Evolutionary conservation across 2,113 vertebrate species (phyloP), one percentile per base, ranked within the genome.

Genomic region (Echinops telfairi): DNA sequence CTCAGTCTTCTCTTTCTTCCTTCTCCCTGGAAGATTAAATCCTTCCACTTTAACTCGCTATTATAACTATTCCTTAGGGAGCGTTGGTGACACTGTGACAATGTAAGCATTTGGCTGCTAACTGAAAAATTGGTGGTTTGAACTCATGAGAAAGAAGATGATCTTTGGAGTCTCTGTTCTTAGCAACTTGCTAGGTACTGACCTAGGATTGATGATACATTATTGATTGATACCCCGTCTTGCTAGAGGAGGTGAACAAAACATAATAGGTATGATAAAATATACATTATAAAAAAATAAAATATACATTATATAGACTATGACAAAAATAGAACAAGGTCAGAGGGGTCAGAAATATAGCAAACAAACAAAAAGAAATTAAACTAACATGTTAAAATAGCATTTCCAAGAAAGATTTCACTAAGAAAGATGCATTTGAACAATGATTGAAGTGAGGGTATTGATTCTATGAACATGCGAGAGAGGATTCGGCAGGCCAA

Each of bases 101-200:
- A 1, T n/a, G 29, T 53, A 6, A 53, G 71, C 57, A 17, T 2
- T 57, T 20, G 1, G 36, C 6, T 62, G 60, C 60, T 62, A 4
- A 20, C 60, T 62, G 17, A 62, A 53, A 10, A 53, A 53, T 53
- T 6, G 47, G 47, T 53, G 47, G 47, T 53, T 53, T 53, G 47
- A 62, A 62, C 60, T 20, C 60, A 62, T 17, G 3, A 62, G 60
- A 20, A 23, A 62, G 17, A 62, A 17, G 60, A 84, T 2, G 60
- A 12, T 83, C 11, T 94, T 82, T 43, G 3, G 66, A 66, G 3
- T 92, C 8, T 62, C 33, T 83, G n/a, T 53, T 85, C 62, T 96
- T 91, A 33, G 33, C 70, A 79, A 86, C 81, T 5, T 62, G 60
- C 15, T 3, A 40, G 5, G n/a, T 43, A 85, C 5, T 90, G 20